These are phyloP conservation scores for Epizoanthus stellaris DNA, from an alignment of 92 coral and sea anemone genomes.

Conservation along the genomic window DNA sequence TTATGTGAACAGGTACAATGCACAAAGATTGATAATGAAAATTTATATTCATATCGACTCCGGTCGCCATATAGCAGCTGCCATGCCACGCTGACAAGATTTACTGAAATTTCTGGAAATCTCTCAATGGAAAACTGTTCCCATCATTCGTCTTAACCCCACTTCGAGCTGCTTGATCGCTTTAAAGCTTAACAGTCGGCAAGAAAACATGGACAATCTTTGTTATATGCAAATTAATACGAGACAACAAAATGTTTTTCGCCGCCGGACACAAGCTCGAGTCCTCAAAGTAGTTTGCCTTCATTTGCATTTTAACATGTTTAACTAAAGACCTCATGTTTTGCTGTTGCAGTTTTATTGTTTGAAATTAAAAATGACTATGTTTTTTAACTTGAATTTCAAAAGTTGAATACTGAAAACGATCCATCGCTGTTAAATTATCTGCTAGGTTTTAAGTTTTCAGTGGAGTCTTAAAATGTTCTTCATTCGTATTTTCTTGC, in stretches of 20 bases:
- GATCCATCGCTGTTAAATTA: neutral
- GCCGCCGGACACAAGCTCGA: neutral
- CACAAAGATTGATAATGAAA: no score
- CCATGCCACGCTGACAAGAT: no score
- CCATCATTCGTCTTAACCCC: no score
- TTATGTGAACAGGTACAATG: no score
- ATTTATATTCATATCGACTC: no score
- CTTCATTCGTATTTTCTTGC: neutral
- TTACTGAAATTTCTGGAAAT: no score
- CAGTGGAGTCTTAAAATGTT: neutral
- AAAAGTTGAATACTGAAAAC: neutral
- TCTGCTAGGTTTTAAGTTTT: neutral
- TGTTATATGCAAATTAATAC: no score
- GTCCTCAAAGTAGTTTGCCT: neutral
- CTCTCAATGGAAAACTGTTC: no score
- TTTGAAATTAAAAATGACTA: neutral
- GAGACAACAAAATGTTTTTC: neutral
- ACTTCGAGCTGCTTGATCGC: no score
- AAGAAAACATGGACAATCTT: no score
- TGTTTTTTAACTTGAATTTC: neutral
- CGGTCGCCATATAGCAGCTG: no score
- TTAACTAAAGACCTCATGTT: neutral
- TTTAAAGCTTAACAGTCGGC: no score
- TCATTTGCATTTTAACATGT: conserved; percentile 16
- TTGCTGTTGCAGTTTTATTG: neutral